phyloP scores from a whole-genome alignment of 2,888 invertebrate genomes.

The Drosophila infuscata region DNA sequence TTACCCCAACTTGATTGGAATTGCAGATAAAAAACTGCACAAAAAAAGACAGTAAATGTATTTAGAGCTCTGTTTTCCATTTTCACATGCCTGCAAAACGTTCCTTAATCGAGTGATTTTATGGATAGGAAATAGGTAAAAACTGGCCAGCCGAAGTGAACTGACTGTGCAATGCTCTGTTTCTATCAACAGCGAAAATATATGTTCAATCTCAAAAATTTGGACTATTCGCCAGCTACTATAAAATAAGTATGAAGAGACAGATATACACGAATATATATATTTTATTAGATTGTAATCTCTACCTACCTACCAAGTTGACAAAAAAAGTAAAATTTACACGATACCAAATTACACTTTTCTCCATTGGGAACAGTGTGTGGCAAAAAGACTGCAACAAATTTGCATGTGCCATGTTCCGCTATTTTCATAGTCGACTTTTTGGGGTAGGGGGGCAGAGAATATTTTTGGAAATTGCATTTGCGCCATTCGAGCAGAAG shows the following conservation, averaged over 20 bases:
- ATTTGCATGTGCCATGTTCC: conserved; percentile 52
- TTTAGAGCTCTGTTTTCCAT: conserved; percentile 34
- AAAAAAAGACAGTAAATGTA: conserved; percentile 24
- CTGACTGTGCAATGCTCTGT: neutral
- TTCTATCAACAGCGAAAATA: neutral
- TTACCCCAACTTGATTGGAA: too few species aligned
- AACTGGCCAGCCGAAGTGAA: neutral
- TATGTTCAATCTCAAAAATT: accelerated
- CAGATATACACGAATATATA: neutral
- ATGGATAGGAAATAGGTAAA: neutral
- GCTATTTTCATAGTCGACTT: conserved; percentile 56
- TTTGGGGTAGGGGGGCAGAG: conserved; percentile 41
- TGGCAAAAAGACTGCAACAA: conserved; percentile 29
- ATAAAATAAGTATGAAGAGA: too few species aligned
- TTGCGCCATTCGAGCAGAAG: conserved; percentile 30
- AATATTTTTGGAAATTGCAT: conserved; percentile 61
- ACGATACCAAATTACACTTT: neutral
- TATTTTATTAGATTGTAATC: neutral
- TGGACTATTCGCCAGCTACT: neutral
- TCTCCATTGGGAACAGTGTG: neutral
- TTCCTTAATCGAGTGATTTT: conserved; percentile 27
- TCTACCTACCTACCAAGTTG: neutral
- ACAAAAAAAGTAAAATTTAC: neutral
- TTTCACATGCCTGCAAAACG: conserved; percentile 29
- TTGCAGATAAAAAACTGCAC: neutral